Percentiles rank a stretch among this genome's conserved stretches.
Conservation (phyloP, 1,140 invertebrate species). For the Drosophila rhopaloa region DNA sequence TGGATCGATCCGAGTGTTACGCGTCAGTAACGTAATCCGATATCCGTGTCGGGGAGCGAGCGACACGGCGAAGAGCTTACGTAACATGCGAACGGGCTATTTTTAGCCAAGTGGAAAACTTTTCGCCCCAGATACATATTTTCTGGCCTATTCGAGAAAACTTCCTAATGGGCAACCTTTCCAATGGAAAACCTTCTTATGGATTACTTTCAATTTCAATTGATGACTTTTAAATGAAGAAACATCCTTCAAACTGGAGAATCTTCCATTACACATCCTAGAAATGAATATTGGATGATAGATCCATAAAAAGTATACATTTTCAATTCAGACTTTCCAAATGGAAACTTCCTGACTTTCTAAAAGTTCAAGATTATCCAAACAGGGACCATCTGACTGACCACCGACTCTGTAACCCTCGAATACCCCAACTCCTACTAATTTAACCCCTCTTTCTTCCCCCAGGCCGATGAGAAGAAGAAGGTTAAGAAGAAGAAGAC, state of each 20-base stretch:
- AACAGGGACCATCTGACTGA: not conserved
- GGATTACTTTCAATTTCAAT: not conserved
- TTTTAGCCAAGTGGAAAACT: slow-evolving; percentile 41
- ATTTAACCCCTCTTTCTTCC: slow-evolving; percentile 23
- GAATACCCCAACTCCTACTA: not conserved
- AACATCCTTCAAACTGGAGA: not conserved
- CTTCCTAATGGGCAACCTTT: not conserved
- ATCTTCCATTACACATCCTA: not conserved
- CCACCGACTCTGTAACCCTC: not conserved
- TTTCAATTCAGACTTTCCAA: not conserved
- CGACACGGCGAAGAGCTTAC: slow-evolving; percentile 50
- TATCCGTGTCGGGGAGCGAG: slow-evolving; percentile 40
- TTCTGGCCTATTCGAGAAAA: slow-evolving; percentile 4
- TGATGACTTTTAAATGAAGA: not conserved
- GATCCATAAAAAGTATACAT: not conserved
- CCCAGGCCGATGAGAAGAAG: slow-evolving; percentile 92
- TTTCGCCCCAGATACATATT: slow-evolving; percentile 40
- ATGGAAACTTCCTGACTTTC: not conserved
- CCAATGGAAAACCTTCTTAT: not conserved
- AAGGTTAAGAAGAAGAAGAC: slow-evolving; percentile 93
- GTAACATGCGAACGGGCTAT: slow-evolving; percentile 54
- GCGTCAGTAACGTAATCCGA: slow-evolving; percentile 66
- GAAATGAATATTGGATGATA: not conserved
- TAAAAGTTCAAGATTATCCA: not conserved
- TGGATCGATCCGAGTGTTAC: slow-evolving; percentile 58